Base-by-base conservation (phyloP, 1,140 invertebrate genomes). In the Drosophila bocki region DNA sequence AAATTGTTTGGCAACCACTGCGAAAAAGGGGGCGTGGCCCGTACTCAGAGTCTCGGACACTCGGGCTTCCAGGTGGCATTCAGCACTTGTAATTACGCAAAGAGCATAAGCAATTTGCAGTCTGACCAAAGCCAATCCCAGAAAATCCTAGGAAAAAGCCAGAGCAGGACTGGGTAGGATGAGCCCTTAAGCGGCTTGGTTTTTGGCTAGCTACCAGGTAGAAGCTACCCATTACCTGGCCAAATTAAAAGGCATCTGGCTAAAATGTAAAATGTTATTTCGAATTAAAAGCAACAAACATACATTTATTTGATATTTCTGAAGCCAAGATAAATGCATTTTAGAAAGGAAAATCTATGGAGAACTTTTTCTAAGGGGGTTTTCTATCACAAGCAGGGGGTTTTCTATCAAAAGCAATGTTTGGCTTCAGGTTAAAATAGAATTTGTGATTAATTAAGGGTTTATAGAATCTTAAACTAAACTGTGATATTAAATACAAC, bases 71-170 rank as follows among this genome's bases (percentile, higher is more conserved):
- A 72, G 68, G 70, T 74, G 41, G 32, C 39, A 60, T 22, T 39
- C 45, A 72, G 45, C 45, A 59, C 32, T 67, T 71, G 68, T 88
- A 87, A 88, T 88, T 88, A 88, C 76, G 80, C 78, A 88, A 87
- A 88, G 84, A 80, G 83, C 83, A 87, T 87, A 77, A 87, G 64
- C 78, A 83, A 80, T 83, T 70, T 72, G 59, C 56, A 61, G 80
- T 65, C 72, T 62, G 63, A 76, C 65, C 86, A 39, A 26, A 32
- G 53, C 53, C 53, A 78, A 75, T 54, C 54, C 29, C 42, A 22
- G 9, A 58, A 62, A 42, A 62, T 15, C 42, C 59, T 35, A 29
- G 57, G 44, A 15, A 67, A 48, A 61, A 58, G 44, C 35, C 44
- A 45, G 33, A 7, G 19, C n/a, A 69, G 32, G 22, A 47, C 12